Evolutionary conservation across 2,797 vertebrate genomes (phyloP).

Genomic region (Lacerta viridis): DNA sequence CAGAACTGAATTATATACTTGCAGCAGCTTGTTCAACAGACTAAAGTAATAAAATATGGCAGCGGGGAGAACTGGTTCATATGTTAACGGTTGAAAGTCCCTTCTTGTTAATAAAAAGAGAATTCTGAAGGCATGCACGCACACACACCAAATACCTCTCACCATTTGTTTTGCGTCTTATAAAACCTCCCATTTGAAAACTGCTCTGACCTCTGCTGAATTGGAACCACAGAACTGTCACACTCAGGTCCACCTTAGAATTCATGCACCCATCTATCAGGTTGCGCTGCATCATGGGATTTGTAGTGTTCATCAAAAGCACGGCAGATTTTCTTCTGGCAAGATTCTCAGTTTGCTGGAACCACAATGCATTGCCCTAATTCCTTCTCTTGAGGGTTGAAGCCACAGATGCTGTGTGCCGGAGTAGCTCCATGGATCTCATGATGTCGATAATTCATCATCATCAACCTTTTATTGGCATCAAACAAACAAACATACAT

Average conservation of each 20-base stretch:
- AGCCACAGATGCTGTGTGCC: neutral
- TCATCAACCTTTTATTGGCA: no score
- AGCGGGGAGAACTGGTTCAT: neutral
- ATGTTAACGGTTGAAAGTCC: neutral
- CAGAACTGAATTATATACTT: neutral
- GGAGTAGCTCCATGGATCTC: neutral
- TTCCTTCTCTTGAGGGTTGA: neutral
- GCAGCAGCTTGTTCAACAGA: neutral
- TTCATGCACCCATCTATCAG: neutral
- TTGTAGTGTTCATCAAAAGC: neutral
- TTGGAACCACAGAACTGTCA: neutral
- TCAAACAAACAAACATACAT: no score
- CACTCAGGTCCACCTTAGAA: neutral
- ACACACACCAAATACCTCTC: neutral
- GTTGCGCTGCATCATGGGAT: neutral
- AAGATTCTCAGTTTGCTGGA: neutral
- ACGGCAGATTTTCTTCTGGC: neutral
- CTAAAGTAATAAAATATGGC: slow-evolving; percentile 15
- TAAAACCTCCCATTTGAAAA: neutral
- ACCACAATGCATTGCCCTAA: neutral
- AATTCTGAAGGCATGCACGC: neutral
- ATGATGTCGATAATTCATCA: neutral
- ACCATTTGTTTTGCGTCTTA: neutral
- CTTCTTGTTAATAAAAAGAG: slow-evolving; percentile 4
- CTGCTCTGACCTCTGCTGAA: neutral